phyloP scores from a whole-genome alignment of 2,797 vertebrate species.

The Lindbergichthys nudifrons region DNA sequence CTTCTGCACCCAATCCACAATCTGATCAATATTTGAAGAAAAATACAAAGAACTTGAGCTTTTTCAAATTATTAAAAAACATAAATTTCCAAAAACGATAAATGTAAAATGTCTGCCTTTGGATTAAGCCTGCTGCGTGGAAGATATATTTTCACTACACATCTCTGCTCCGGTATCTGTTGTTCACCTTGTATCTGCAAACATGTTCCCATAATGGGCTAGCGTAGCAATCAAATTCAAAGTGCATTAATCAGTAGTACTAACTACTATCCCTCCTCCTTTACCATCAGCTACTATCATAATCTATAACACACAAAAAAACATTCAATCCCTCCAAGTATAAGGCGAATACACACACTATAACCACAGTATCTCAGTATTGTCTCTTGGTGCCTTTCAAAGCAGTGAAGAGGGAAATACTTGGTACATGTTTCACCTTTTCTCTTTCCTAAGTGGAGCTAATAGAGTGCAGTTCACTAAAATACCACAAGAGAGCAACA shows the following conservation, averaged over 20 bases:
- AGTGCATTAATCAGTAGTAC: conserved; percentile 82
- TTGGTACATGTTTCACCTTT: background rate
- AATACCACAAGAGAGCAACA: conserved; percentile 65
- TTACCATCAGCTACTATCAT: conserved; percentile 46
- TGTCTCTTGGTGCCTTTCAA: conserved; percentile 54
- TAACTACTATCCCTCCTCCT: conserved; percentile 60
- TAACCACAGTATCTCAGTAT: conserved; percentile 55
- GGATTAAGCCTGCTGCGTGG: conserved; percentile 11
- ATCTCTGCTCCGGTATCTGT: conserved; percentile 21
- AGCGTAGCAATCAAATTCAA: conserved; percentile 68
- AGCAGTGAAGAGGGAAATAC: conserved; percentile 30
- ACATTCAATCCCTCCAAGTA: conserved; percentile 65
- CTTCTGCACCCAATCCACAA: conserved; percentile 11
- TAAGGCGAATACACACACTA: conserved; percentile 68
- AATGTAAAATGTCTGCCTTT: conserved; percentile 29
- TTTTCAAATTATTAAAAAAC: conserved; percentile 17
- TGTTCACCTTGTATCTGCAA: conserved; percentile 26
- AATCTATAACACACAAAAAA: conserved; percentile 32
- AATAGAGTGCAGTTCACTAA: conserved; percentile 48
- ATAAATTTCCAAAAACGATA: conserved; percentile 15
- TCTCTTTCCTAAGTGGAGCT: conserved; percentile 19
- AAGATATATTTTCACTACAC: conserved; percentile 7
- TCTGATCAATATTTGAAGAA: conserved; percentile 23
- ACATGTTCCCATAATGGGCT: conserved; percentile 23
- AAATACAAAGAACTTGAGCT: background rate